Evolutionary conservation across 2,797 vertebrate genomes (phyloP), one percentile per base, ranked within the genome.

Genomic region (Pelobates cultripes): DNA sequence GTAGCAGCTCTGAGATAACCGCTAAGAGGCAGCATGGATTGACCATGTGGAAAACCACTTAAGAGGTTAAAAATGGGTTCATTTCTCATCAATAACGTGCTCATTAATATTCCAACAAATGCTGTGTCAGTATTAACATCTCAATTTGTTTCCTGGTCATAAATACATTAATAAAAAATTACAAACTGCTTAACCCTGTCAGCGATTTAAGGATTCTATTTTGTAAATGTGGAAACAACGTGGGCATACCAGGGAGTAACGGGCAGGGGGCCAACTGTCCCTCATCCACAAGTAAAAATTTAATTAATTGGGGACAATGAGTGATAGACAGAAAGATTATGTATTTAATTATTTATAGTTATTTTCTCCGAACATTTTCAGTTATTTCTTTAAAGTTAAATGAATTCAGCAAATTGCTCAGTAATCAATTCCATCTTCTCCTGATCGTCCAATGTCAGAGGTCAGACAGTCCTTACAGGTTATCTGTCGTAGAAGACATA

Each of bases 31-130:
- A 43, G 55, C 57, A 53, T 64, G 53, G 63, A 70, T 57, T 42
- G 51, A 73, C 60, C 60, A n/a, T 41, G 55, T 71, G 63, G 15
- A 42, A 75, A 75, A 70, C 66, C 44, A 75, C 70, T 64, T 66
- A 70, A 75, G 79, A 79, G 72, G 82, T 79, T 79, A 79, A 75
- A 83, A 84, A 70, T 47, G 82, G 82, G 67, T 79, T 74, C 77
- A 75, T 75, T 79, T 71, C 64, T 78, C 75, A 79, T 84, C 82
- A 84, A 84, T 84, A 84, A 66, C 66, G 61, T 43, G 75, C 51
- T 73, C 82, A 84, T 84, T 79, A 79, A 79, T 79, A 84, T 84
- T 84, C 72, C 43, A 79, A 55, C 66, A 61, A 75, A 75, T 64
- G 82, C 66, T 79, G 77, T 15, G 45, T 79, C 69, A 84, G 77